Evolutionary conservation across 2,113 vertebrate species (phyloP).

Genomic region (Zapus hudsonius): DNA sequence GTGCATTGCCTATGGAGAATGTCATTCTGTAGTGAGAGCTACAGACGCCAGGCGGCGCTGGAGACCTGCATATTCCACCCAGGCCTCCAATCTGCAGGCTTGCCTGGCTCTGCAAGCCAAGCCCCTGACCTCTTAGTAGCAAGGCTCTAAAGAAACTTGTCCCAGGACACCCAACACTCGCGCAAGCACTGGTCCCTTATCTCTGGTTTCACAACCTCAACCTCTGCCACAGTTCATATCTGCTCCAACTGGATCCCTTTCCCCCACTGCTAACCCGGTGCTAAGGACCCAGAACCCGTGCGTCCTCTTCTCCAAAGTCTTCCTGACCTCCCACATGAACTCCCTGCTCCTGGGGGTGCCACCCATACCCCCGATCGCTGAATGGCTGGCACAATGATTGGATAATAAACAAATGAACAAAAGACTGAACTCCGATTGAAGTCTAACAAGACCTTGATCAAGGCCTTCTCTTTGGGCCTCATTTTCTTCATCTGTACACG

Average conservation of each 20-base stretch:
- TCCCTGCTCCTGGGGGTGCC: not conserved
- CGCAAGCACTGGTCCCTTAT: not conserved
- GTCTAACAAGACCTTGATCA: not conserved
- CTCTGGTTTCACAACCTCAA: not conserved
- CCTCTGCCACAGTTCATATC: not conserved
- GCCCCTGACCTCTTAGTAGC: not conserved
- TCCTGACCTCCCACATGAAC: not conserved
- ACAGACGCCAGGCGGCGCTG: slow-evolving; percentile 5
- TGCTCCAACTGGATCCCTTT: not conserved
- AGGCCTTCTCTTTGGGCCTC: not conserved
- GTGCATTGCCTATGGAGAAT: not conserved
- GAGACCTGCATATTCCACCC: not conserved
- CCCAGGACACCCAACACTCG: not conserved
- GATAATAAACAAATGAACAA: too few species aligned
- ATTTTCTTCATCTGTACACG: not conserved
- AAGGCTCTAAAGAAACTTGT: not conserved
- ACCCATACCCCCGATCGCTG: not conserved
- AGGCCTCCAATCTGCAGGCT: not conserved
- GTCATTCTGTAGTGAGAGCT: not conserved
- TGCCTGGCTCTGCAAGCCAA: not conserved
- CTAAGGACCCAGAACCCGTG: not conserved
- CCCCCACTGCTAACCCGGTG: not conserved
- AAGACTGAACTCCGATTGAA: too few species aligned
- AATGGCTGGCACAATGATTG: not conserved
- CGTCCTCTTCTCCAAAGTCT: not conserved